These are phyloP conservation scores for Mesoclemmys tuberculata DNA, from an alignment of 2,113 vertebrate genomes.

Conservation along the genomic window DNA sequence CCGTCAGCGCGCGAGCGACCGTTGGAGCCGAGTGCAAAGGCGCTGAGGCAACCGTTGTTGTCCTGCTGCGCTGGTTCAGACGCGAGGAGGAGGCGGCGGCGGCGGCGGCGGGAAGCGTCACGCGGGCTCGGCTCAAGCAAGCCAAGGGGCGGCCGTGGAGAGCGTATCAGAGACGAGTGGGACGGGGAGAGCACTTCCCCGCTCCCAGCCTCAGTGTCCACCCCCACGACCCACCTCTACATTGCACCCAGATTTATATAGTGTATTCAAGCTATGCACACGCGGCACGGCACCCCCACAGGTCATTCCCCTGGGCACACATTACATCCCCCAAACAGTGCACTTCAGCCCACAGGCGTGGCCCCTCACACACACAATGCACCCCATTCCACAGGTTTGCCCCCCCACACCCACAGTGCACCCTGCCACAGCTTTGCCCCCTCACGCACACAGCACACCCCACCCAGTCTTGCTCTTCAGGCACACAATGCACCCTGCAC, in stretches of 20 bases:
- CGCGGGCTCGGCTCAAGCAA: too few species aligned
- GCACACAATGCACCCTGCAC: too few species aligned
- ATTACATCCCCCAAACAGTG: too few species aligned
- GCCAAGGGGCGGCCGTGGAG: not conserved
- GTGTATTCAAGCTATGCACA: too few species aligned
- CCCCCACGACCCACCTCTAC: too few species aligned
- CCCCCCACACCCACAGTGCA: too few species aligned
- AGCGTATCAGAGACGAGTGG: not conserved
- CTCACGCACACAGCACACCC: too few species aligned
- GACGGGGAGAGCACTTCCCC: not conserved
- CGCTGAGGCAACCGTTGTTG: not conserved
- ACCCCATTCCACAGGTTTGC: not conserved
- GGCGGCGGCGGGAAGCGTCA: not conserved
- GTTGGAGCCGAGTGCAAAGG: not conserved
- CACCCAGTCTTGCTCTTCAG: too few species aligned
- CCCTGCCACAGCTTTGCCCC: not conserved
- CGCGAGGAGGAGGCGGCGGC: not conserved
- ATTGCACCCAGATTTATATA: not conserved
- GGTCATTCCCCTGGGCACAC: not conserved
- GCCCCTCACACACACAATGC: not conserved
- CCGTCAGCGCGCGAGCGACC: not conserved
- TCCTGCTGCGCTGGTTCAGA: not conserved
- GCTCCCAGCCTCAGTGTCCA: too few species aligned
- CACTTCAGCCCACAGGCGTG: not conserved
- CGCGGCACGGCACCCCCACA: too few species aligned